These are phyloP conservation scores for Panonychus citri DNA, from an alignment of 1,140 invertebrate genomes.

Conservation along the genomic window DNA sequence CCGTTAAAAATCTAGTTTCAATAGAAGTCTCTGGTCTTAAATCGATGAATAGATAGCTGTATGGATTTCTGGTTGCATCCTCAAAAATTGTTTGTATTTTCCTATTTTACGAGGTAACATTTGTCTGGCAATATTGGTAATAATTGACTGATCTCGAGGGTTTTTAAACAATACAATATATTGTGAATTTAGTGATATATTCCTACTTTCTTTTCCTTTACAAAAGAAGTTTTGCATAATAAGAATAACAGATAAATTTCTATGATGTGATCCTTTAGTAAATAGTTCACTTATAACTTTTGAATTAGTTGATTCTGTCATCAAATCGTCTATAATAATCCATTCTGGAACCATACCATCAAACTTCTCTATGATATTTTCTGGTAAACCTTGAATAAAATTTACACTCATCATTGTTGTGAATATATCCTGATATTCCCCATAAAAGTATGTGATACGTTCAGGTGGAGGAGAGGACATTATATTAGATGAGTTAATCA, in stretches of 20 bases:
- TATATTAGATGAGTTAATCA: no score
- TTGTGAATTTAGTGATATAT: not conserved
- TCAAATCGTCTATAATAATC: not conserved
- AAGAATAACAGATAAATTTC: not conserved
- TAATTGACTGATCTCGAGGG: not conserved
- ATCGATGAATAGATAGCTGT: not conserved
- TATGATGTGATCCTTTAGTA: not conserved
- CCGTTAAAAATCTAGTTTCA: not conserved
- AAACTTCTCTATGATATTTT: no score
- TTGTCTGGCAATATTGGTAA: not conserved
- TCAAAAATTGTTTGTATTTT: not conserved
- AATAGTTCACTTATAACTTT: not conserved
- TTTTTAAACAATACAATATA: not conserved
- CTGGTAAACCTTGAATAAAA: no score
- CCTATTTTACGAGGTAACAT: not conserved
- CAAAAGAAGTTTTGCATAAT: not conserved
- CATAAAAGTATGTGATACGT: no score
- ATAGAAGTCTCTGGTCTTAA: not conserved
- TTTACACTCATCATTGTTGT: no score
- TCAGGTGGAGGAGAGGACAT: no score
- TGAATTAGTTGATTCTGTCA: constrained; percentile 3
- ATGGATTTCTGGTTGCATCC: not conserved
- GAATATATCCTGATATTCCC: no score
- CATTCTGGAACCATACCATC: not conserved
- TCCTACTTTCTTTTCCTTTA: not conserved